A percentile compares a stretch with the other conserved stretches of the same genome.
These are phyloP conservation scores for Caretta caretta DNA, from an alignment of 2,113 vertebrate species.

Conservation along the genomic window DNA sequence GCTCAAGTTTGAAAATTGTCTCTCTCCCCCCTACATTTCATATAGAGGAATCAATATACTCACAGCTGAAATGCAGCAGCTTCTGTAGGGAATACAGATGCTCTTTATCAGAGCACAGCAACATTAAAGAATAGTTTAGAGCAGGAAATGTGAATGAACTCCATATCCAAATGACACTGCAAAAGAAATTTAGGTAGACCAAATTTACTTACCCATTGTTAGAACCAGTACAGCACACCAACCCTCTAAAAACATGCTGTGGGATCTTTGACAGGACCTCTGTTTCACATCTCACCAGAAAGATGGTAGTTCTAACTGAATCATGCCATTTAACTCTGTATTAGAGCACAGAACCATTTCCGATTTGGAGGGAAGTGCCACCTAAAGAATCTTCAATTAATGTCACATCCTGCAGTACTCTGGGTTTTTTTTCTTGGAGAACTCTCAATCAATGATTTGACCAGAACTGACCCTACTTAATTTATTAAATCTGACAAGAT, in stretches of 20 bases:
- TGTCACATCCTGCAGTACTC: accelerated
- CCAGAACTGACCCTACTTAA: not conserved
- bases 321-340: slow-evolving; percentile 3
- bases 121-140: not conserved
- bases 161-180: not conserved
- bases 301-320: slow-evolving; percentile 34
- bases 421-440: not conserved
- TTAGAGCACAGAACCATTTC: not conserved
- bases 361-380: not conserved
- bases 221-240: not conserved
- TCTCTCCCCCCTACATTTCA: not conserved
- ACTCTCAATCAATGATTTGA: not conserved
- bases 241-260: slow-evolving; percentile 37
- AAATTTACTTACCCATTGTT: not conserved
- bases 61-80: not conserved
- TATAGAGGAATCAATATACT: not conserved
- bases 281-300: slow-evolving; percentile 52
- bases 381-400: not conserved
- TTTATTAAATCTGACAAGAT: not conserved
- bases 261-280: not conserved
- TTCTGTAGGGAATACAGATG: not conserved
- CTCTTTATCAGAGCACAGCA: not conserved
- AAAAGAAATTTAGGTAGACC: not conserved
- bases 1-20: not conserved
- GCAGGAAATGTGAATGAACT: not conserved